Evolutionary conservation across 2,113 vertebrate genomes (phyloP).

Genomic region (Holacanthus passer): DNA sequence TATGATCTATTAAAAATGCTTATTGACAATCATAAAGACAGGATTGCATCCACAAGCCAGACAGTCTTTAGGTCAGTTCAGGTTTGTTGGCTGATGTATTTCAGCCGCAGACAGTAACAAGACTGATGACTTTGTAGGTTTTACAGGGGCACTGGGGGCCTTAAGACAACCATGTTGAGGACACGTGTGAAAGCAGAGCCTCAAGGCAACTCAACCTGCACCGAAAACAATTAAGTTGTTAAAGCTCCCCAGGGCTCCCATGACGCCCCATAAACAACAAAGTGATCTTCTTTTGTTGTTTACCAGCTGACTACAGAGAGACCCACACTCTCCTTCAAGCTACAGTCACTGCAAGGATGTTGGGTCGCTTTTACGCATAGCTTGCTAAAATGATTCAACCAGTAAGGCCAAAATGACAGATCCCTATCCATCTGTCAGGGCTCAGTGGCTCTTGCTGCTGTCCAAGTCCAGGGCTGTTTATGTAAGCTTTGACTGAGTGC

Average conservation of each 20-base stretch:
- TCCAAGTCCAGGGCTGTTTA: conserved; percentile 53
- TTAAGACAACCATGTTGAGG: conserved; percentile 47
- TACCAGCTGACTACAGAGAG: conserved; percentile 53
- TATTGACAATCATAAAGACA: neutral
- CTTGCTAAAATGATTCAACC: conserved; percentile 44
- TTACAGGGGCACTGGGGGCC: conserved; percentile 32
- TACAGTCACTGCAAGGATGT: conserved; percentile 31
- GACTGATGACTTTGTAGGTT: conserved; percentile 58
- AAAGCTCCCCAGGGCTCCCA: conserved; percentile 56
- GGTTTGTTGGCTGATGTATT: conserved; percentile 26
- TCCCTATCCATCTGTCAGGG: conserved; percentile 56
- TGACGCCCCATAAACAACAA: conserved; percentile 69
- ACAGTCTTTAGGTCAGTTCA: neutral
- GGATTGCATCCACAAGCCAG: neutral
- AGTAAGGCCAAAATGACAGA: conserved; percentile 43
- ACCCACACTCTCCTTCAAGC: conserved; percentile 6
- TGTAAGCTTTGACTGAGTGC: conserved; percentile 38
- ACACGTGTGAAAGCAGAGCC: conserved; percentile 66
- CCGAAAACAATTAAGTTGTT: conserved; percentile 70
- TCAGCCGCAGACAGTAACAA: conserved; percentile 29
- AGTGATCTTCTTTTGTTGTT: conserved; percentile 72
- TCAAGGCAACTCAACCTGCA: conserved; percentile 50
- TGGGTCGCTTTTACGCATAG: conserved; percentile 13
- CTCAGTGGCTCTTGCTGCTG: conserved; percentile 36
- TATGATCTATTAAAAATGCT: neutral